These are phyloP conservation scores for Brachionus rotundiformis DNA, from an alignment of 1,140 invertebrate genomes.

Conservation along the genomic window DNA sequence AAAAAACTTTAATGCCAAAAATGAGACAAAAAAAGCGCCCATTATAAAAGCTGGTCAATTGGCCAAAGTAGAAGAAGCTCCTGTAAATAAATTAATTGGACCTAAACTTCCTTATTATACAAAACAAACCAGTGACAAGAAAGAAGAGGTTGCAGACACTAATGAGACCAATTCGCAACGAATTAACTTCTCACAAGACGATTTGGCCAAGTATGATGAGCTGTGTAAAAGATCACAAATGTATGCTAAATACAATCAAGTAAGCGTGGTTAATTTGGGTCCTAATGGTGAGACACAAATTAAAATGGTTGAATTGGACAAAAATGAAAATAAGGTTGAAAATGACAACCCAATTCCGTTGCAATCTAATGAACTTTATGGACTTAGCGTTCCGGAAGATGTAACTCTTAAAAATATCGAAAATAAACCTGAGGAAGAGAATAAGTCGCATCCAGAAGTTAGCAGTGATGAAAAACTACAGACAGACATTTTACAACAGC, in stretches of 20 bases:
- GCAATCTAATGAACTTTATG: neutral
- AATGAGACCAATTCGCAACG: neutral
- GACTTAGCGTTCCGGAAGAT: neutral
- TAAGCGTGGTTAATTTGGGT: slow-evolving; percentile 15
- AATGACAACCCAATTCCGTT: neutral
- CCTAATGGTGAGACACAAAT: slow-evolving; percentile 24
- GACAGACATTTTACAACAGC: neutral
- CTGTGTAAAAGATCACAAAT: slow-evolving; percentile 38
- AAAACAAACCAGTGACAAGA: neutral
- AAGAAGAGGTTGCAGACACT: neutral
- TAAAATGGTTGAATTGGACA: slow-evolving; percentile 30
- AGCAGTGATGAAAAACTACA: neutral
- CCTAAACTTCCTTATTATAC: slow-evolving; percentile 25
- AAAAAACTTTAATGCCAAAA: neutral
- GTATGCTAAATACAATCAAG: slow-evolving; percentile 46
- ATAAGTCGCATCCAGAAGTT: neutral
- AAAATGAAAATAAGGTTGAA: slow-evolving; percentile 19
- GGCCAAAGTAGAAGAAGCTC: neutral
- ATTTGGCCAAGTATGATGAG: slow-evolving; percentile 44
- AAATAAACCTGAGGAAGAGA: neutral
- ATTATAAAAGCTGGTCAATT: slow-evolving; percentile 48
- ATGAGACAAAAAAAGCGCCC: slow-evolving; percentile 31
- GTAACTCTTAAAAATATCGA: slow-evolving; percentile 12
- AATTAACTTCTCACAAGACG: slow-evolving; percentile 39
- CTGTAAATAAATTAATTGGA: slow-evolving; percentile 15